Evolutionary conservation across 2,797 vertebrate genomes (phyloP).

Genomic region (Hyperoplus immaculatus): DNA sequence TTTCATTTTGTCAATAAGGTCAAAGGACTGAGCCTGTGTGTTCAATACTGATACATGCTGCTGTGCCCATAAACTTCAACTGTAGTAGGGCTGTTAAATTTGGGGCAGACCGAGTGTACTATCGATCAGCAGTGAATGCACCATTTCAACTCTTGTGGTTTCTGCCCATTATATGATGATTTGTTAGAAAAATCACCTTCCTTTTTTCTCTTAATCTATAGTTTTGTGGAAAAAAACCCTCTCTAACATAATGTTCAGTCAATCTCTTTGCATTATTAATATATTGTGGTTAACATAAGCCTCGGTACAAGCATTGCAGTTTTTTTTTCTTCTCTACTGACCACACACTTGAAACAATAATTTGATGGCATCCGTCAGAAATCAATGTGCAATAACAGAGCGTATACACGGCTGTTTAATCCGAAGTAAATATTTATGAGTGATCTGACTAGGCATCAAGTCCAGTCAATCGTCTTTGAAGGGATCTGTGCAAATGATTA

Average conservation of each 20-base stretch:
- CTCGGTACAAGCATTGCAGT: constrained; percentile 65
- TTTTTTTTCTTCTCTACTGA: constrained; percentile 77
- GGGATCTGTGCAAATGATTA: constrained; percentile 98
- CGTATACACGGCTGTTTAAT: constrained; percentile 90
- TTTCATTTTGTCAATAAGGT: constrained; percentile 87
- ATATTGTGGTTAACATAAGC: constrained; percentile 64
- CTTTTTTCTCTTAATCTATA: neutral
- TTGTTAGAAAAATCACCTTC: constrained; percentile 9
- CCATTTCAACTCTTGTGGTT: constrained; percentile 1
- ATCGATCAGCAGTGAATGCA: constrained; percentile 17
- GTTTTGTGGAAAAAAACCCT: constrained; percentile 24
- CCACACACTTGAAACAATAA: constrained; percentile 85
- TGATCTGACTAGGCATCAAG: constrained; percentile 96
- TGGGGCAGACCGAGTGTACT: neutral
- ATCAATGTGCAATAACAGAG: constrained; percentile 95
- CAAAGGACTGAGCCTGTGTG: constrained; percentile 81
- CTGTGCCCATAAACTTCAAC: constrained; percentile 55
- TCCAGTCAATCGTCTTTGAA: constrained; percentile 97
- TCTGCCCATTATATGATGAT: constrained; percentile 33
- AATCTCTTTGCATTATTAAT: constrained; percentile 74
- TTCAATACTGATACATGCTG: constrained; percentile 77
- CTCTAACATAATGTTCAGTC: constrained; percentile 42
- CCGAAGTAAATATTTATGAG: constrained; percentile 99
- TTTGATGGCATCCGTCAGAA: constrained; percentile 87
- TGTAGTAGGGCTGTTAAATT: constrained; percentile 47